A percentile compares a stretch with the other conserved stretches of the same genome.
Evolutionary conservation across 2,113 vertebrate genomes (phyloP).

Genomic region (Tachysurus fulvidraco): DNA sequence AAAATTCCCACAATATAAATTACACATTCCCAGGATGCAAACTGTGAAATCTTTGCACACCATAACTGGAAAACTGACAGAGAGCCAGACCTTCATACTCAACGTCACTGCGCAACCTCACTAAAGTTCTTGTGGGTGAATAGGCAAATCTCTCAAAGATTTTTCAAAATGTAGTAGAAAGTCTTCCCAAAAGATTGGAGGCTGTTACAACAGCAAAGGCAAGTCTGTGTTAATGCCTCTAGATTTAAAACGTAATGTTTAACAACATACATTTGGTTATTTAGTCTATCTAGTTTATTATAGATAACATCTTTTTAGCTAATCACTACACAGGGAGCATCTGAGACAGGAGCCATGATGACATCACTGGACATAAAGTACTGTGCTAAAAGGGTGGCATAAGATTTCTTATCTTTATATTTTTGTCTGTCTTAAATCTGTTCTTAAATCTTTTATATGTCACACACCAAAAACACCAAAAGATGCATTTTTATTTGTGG

Average conservation of each 20-base stretch:
- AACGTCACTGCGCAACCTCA: not conserved
- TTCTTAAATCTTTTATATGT: not conserved
- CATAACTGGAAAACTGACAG: too few relatives aligned
- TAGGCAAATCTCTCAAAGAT: not conserved
- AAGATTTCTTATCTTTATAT: not conserved
- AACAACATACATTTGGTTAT: not conserved
- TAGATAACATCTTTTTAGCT: not conserved
- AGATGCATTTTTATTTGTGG: not conserved
- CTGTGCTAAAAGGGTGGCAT: not conserved
- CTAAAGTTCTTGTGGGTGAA: not conserved
- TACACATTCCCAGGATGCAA: too few relatives aligned
- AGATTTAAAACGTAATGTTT: not conserved
- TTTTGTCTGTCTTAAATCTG: too few relatives aligned
- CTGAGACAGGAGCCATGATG: too few relatives aligned
- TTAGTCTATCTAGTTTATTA: not conserved
- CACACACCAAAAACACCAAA: not conserved
- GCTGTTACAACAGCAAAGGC: not conserved
- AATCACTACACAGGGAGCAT: not conserved
- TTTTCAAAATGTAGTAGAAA: not conserved
- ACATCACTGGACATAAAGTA: not conserved
- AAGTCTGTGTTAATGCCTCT: not conserved
- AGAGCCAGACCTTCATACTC: not conserved
- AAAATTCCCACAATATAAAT: not conserved
- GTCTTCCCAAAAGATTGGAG: not conserved
- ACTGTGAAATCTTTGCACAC: too few relatives aligned